Base-by-base conservation (phyloP, 2,113 vertebrate species). In the Nibea coibor region DNA sequence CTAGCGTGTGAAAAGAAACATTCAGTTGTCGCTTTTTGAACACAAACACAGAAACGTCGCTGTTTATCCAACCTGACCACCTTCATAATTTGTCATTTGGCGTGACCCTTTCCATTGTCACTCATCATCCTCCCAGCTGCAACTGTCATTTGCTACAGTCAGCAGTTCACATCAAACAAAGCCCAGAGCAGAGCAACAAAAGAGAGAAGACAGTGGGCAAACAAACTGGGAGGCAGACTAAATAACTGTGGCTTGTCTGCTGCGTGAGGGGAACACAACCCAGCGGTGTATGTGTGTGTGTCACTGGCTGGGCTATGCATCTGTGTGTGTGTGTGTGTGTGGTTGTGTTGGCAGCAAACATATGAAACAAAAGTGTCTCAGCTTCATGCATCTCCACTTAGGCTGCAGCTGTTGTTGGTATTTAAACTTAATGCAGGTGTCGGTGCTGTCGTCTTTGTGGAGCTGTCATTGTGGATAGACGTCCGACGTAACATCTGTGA, bases 201-300 rank as follows among this genome's bases (percentile, higher is more conserved):
- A 83, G 84, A 81, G 80, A 85, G 72, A 92, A 89, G 89, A 92
- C 86, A 80, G 87, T 78, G 85, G 86, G 89, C 89, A 93, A 93
- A 93, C 92, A 93, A 90, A 86, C 87, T 72, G 72, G 75, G 69
- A 91, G 86, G 84, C 91, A 92, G 89, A 93, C 91, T 93, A 92
- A 91, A 93, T 91, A 90, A 84, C 83, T 91, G 88, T 2, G 87
- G 89, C 80, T 88, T 89, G 88, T 89, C 87, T 91, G 89, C 80
- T 79, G 87, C n/a, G 56, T 82, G 87, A 86, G 82, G 59, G 78
- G 84, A 89, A 87, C 80, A 84, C 70, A 82, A 76, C 61, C 79
- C 58, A 68, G 70, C 42, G 43, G 58, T 82, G 70, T 50, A 5
- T 62, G 54, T 57, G 54, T 57, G 35, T 81, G 69, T 65, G 39